phyloP scores from a whole-genome alignment of 2,888 invertebrate genomes.

The Mechanitis mazaeus region DNA sequence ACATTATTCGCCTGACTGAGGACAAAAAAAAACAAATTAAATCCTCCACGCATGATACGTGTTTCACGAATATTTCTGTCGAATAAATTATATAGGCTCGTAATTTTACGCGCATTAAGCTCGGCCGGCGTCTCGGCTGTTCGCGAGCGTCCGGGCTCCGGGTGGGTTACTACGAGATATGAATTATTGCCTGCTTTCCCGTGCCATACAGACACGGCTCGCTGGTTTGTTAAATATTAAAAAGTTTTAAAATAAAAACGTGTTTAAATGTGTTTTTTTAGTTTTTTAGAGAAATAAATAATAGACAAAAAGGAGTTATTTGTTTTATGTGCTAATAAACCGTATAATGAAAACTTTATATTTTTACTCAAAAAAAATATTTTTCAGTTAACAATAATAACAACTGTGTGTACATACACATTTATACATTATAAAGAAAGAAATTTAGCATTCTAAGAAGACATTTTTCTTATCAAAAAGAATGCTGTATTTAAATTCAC shows the following conservation, averaged over 20 bases:
- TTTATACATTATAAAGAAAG: too few species aligned
- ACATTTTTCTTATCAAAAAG: slow-evolving; percentile 16
- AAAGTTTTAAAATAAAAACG: neutral
- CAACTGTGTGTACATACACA: too few species aligned
- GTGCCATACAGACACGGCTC: slow-evolving; percentile 6
- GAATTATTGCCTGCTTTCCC: slow-evolving; percentile 22
- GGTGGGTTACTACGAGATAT: slow-evolving; percentile 19
- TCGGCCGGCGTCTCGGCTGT: slow-evolving; percentile 17
- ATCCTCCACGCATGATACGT: slow-evolving; percentile 21
- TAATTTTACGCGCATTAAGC: slow-evolving; percentile 29
- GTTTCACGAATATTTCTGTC: slow-evolving; percentile 14
- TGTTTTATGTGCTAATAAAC: too few species aligned
- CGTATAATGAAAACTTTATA: too few species aligned
- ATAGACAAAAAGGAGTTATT: too few species aligned
- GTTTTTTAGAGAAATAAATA: too few species aligned
- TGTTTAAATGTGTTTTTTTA: neutral
- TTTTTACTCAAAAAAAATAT: too few species aligned
- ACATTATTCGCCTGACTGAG: slow-evolving; percentile 5
- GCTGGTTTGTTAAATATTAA: slow-evolving; percentile 6
- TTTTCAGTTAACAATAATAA: too few species aligned
- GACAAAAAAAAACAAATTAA: slow-evolving; percentile 28
- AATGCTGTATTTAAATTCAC: neutral
- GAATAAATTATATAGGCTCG: slow-evolving; percentile 12
- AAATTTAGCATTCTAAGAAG: too few species aligned
- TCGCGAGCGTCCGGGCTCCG: slow-evolving; percentile 12